Evolutionary conservation across 2,888 invertebrate species (phyloP), one percentile per base, ranked within the genome.

Genomic region (Orthonychiurus folsomi): DNA sequence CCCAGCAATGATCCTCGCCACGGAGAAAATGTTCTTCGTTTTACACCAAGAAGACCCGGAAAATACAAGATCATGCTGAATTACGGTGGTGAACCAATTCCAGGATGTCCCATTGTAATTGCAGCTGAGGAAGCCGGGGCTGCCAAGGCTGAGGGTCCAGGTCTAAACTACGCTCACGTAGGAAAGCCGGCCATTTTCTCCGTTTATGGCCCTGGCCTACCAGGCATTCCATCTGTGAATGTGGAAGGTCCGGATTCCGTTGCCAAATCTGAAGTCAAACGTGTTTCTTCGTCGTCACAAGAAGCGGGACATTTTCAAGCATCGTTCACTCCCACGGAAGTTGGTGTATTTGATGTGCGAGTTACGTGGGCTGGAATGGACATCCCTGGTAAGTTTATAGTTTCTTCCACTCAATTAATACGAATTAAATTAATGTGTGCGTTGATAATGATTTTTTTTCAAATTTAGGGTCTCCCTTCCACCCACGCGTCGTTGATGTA

Each of bases 271-370:
- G 71, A 73, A 47, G 71, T 75, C 15, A 73, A 73, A 55, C 59
- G 70, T 50, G 68, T 73, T 25, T 63, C 69, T 50, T 62, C 64
- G 37, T 53, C 60, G 12, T 55, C 59, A 21, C 47, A 80, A 67
- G 76, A 73, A 56, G 76, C 78, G 60, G 88, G 89, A 1, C 88
- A 90, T 70, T 94, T 89, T 84, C 85, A 87, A 66, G 90, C 94
- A 56, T 87, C 90, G 0, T 97, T 94, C 78, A 85, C 88, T 1
- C 94, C 96, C 0, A 84, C 88, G 0, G 90, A 91, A 74, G 88
- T 92, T n/a, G 96, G 96, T 1, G 83, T 87, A 50, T 95, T 93
- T 76, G 92, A 93, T 77, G 86, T 95, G 37, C 81, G 89, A 66
- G 87, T 96, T 69, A 86, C 86, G 53, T 81, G 81, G 81, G 81